phyloP scores from a whole-genome alignment of 2,113 vertebrate genomes.

The Murina feae region DNA sequence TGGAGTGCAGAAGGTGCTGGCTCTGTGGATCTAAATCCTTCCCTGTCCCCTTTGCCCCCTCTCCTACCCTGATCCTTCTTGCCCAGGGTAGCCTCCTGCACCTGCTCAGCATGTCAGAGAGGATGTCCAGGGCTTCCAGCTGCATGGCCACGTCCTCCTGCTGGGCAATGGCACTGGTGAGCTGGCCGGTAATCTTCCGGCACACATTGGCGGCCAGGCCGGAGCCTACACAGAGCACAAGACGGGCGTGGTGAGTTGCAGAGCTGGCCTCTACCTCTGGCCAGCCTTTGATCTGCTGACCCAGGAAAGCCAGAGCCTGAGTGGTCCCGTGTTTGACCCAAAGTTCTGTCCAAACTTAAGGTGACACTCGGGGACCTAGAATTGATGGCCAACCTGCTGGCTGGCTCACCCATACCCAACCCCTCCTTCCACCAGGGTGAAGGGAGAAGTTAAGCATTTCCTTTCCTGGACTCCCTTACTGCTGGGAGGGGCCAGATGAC shows the following conservation, averaged over 20 bases:
- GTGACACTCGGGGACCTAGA: neutral
- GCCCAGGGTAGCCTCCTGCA: constrained; percentile 56
- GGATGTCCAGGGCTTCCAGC: constrained; percentile 95
- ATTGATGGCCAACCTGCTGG: neutral
- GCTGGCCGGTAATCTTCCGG: constrained; percentile 93
- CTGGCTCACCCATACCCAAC: neutral
- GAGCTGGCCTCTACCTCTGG: neutral
- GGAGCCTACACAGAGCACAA: constrained; percentile 79
- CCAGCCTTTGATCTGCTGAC: neutral
- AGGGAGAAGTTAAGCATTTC: neutral
- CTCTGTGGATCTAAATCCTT: neutral
- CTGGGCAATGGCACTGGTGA: constrained; percentile 92
- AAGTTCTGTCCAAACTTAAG: neutral
- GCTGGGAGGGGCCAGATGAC: neutral
- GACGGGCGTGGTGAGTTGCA: neutral
- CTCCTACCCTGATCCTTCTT: neutral
- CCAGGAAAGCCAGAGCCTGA: neutral
- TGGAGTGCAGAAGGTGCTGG: neutral
- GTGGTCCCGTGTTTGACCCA: neutral
- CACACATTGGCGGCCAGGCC: constrained; percentile 90
- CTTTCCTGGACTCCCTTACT: neutral
- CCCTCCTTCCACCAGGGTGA: neutral
- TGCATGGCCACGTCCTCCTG: constrained; percentile 94
- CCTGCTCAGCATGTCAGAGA: constrained; percentile 97
- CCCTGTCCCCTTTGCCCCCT: neutral